phyloP scores from a whole-genome alignment of 2,888 invertebrate species.

The Dolichomitus sp. region DNA sequence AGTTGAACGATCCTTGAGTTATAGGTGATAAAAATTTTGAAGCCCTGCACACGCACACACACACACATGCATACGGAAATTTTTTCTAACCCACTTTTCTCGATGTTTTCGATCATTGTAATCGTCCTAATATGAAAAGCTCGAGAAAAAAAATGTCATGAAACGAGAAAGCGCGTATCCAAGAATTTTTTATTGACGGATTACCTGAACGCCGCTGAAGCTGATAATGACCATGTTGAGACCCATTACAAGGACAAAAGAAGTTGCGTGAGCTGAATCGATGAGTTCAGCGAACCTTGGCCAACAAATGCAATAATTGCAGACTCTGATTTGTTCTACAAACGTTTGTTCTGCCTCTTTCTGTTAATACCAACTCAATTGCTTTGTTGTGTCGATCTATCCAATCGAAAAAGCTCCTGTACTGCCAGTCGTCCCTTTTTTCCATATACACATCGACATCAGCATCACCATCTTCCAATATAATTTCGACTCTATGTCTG shows the following conservation, averaged over 20 bases:
- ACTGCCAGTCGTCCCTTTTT: constrained; percentile 12
- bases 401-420: constrained; percentile 61
- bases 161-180: neutral
- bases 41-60: too few relatives aligned
- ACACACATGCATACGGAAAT: too few relatives aligned
- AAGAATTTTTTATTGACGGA: neutral
- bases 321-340: neutral
- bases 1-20: too few relatives aligned
- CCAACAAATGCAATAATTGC: constrained; percentile 5
- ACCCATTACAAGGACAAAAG: constrained; percentile 49
- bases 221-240: constrained; percentile 64
- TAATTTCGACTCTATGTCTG: neutral
- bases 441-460: neutral
- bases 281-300: constrained; percentile 57
- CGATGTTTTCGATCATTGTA: too few relatives aligned
- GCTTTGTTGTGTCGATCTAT: constrained; percentile 64
- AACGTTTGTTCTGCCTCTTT: neutral
- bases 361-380: constrained; percentile 58
- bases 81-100: too few relatives aligned
- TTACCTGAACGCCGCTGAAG: constrained; percentile 57
- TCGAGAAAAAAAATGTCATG: too few relatives aligned
- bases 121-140: too few relatives aligned
- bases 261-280: constrained; percentile 57
- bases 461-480: neutral
- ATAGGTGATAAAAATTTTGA: too few relatives aligned